phyloP scores from a whole-genome alignment of 2,797 vertebrate genomes.

The Sylvilagus floridanus region DNA sequence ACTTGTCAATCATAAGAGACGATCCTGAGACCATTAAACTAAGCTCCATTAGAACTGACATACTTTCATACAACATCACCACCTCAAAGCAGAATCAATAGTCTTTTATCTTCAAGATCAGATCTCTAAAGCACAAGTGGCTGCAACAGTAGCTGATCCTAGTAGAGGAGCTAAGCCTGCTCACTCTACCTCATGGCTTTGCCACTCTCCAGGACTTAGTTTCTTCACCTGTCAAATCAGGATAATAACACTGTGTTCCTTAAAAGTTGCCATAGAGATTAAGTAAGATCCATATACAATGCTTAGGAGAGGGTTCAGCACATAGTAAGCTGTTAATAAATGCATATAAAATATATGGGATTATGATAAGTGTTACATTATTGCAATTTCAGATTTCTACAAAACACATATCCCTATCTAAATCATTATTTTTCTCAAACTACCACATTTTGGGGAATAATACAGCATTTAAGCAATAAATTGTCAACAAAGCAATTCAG shows the following conservation, averaged over 20 bases:
- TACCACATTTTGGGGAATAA: constrained; percentile 52
- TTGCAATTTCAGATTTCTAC: neutral
- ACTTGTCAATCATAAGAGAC: constrained; percentile 19
- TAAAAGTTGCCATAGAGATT: neutral
- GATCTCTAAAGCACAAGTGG: neutral
- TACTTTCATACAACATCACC: neutral
- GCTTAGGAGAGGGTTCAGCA: neutral
- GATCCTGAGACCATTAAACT: constrained; percentile 30
- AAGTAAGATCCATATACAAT: neutral
- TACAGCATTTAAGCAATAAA: constrained; percentile 29
- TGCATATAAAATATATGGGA: neutral
- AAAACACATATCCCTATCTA: neutral
- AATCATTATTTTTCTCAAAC: constrained; percentile 44
- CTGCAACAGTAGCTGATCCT: neutral
- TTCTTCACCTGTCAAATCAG: neutral
- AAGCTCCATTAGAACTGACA: neutral
- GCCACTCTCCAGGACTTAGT: neutral
- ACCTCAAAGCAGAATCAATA: neutral
- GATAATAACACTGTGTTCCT: neutral
- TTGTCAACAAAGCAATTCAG: constrained; percentile 65
- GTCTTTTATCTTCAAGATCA: neutral
- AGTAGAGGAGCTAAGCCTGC: neutral
- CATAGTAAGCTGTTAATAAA: neutral
- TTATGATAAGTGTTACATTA: neutral
- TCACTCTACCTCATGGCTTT: neutral